These are phyloP conservation scores for Pungitius pungitius DNA, from an alignment of 2,113 vertebrate species.

Conservation along the genomic window DNA sequence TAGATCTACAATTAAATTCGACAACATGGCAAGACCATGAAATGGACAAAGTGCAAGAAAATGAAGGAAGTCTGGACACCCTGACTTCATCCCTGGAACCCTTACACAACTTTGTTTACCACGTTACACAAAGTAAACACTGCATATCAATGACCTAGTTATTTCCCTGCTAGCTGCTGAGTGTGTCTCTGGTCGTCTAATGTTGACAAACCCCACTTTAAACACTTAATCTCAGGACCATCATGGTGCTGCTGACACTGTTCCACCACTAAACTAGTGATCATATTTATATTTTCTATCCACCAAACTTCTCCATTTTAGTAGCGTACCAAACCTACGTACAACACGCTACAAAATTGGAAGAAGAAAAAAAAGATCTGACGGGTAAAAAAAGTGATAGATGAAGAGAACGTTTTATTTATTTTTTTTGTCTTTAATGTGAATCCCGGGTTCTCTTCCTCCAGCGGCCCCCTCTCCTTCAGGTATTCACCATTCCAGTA, in stretches of 20 bases:
- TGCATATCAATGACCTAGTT: background rate
- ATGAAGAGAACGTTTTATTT: slow-evolving; percentile 4
- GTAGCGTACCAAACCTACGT: slow-evolving; percentile 21
- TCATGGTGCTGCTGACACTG: slow-evolving; percentile 56
- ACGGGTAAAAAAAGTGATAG: background rate
- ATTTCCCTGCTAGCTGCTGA: background rate
- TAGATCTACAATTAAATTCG: slow-evolving; percentile 1
- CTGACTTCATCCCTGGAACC: background rate
- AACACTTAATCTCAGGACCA: slow-evolving; percentile 54
- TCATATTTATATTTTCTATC: slow-evolving; percentile 25
- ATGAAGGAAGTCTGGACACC: background rate
- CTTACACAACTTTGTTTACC: background rate
- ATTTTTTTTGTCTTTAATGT: slow-evolving; percentile 24
- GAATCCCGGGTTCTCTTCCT: slow-evolving; percentile 15
- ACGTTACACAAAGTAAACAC: background rate
- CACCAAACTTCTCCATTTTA: slow-evolving; percentile 11
- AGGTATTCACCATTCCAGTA: slow-evolving; percentile 18
- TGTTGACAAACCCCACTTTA: slow-evolving; percentile 25
- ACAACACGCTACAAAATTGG: background rate
- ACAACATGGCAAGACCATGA: background rate
- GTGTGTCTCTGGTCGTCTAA: background rate
- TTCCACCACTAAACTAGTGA: slow-evolving; percentile 49
- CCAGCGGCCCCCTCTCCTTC: slow-evolving; percentile 17
- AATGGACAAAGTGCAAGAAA: background rate
- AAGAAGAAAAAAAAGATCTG: background rate